Evolutionary conservation across 2,888 invertebrate genomes (phyloP).

Genomic region (Oxystoma pomonae): DNA sequence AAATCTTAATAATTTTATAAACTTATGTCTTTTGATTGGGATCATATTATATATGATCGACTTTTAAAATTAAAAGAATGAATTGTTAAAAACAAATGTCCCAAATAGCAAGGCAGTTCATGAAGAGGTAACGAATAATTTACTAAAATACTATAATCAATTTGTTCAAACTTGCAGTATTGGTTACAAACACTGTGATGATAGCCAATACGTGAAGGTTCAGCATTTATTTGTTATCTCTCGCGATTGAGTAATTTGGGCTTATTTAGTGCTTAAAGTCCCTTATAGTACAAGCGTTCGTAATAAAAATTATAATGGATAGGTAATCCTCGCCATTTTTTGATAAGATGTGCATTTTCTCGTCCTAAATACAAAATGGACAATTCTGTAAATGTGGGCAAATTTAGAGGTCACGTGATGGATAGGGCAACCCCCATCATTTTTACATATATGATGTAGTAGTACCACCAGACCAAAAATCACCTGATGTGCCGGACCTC

Average conservation of each 20-base stretch:
- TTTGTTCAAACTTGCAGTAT: background rate
- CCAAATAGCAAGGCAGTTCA: background rate
- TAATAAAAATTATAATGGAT: background rate
- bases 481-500: too few species aligned
- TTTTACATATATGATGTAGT: too few species aligned
- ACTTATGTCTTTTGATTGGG: background rate
- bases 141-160: background rate
- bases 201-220: background rate
- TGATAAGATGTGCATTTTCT: background rate
- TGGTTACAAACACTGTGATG: background rate
- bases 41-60: background rate
- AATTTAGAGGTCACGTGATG: too few species aligned
- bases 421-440: too few species aligned
- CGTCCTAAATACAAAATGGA: background rate
- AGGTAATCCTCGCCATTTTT: background rate
- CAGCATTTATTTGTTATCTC: background rate
- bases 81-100: background rate
- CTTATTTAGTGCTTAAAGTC: background rate
- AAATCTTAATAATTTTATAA: background rate
- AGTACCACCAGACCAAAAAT: too few species aligned
- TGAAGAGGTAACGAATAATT: background rate
- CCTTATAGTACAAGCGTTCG: background rate
- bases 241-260: background rate
- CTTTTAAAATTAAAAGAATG: background rate
- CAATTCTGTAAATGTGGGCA: background rate